Evolutionary conservation across 2,113 vertebrate genomes (phyloP).

Genomic region (Nipponia nippon): DNA sequence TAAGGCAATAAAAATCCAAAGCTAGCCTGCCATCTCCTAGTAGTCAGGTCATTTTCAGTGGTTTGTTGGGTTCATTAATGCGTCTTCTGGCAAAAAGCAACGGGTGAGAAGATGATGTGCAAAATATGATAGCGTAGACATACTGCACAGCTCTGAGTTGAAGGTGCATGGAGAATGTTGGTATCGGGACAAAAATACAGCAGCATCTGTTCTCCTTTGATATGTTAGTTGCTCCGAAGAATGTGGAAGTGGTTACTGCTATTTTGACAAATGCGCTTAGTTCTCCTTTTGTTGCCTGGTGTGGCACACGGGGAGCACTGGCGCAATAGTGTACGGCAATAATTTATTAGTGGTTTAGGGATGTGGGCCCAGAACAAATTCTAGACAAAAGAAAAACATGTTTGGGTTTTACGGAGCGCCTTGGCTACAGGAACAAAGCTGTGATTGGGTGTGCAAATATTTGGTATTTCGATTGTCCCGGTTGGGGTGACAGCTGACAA

Average conservation of each 20-base stretch:
- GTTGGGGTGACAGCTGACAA: conserved; percentile 57
- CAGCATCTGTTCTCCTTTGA: background rate
- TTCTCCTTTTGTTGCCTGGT: conserved; percentile 45
- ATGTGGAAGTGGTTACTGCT: conserved; percentile 7
- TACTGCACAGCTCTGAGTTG: background rate
- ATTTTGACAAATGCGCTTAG: conserved; percentile 49
- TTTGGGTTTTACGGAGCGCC: conserved; percentile 54
- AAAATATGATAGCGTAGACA: background rate
- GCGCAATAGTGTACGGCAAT: background rate
- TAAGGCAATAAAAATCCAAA: background rate
- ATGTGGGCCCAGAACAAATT: conserved; percentile 65
- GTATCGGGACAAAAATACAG: background rate
- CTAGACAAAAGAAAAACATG: conserved; percentile 72
- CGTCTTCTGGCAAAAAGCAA: background rate
- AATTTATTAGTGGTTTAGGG: conserved; percentile 60
- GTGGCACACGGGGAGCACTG: conserved; percentile 45
- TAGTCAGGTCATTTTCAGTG: background rate
- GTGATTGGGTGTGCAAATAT: conserved; percentile 54
- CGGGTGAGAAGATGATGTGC: background rate
- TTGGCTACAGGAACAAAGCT: conserved; percentile 64
- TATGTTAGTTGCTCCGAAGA: background rate
- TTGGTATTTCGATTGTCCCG: conserved; percentile 43
- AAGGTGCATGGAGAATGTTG: background rate
- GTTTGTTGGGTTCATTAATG: background rate
- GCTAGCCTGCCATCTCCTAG: background rate